Evolutionary conservation across 2,113 vertebrate species (phyloP).

Genomic region (Strix aluco): DNA sequence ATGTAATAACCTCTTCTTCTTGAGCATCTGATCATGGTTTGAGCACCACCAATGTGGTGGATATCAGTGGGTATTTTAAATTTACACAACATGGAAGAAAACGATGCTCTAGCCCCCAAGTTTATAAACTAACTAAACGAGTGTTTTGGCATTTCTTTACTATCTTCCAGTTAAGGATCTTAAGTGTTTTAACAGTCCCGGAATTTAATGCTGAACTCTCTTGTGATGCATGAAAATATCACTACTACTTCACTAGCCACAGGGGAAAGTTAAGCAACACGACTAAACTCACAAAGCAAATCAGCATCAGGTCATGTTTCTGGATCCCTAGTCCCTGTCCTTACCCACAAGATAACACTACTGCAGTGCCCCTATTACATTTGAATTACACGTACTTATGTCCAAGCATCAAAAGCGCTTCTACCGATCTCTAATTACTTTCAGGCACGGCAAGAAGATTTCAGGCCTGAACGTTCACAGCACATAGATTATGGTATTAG

Average conservation of each 20-base stretch:
- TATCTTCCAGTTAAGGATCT: background rate
- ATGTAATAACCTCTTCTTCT: background rate
- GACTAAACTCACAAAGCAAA: background rate
- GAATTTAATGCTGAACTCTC: conserved; percentile 6
- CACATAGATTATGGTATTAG: background rate
- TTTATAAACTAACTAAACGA: conserved; percentile 9
- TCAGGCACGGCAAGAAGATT: background rate
- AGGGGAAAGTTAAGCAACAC: background rate
- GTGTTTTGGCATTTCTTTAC: background rate
- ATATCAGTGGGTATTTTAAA: background rate
- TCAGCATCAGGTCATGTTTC: background rate
- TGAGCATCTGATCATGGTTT: background rate
- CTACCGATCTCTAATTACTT: background rate
- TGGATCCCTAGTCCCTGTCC: background rate
- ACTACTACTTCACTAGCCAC: background rate
- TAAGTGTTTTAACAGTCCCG: background rate
- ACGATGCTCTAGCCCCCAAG: background rate
- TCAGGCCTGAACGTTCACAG: background rate
- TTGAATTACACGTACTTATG: background rate
- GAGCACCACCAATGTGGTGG: background rate
- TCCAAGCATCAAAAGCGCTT: conserved; percentile 5
- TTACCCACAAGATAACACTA: background rate
- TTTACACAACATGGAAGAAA: background rate
- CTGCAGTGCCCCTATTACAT: background rate
- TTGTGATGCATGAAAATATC: background rate